Base-by-base conservation (phyloP, 2,797 vertebrate genomes). In the Falco novaeseelandiae region DNA sequence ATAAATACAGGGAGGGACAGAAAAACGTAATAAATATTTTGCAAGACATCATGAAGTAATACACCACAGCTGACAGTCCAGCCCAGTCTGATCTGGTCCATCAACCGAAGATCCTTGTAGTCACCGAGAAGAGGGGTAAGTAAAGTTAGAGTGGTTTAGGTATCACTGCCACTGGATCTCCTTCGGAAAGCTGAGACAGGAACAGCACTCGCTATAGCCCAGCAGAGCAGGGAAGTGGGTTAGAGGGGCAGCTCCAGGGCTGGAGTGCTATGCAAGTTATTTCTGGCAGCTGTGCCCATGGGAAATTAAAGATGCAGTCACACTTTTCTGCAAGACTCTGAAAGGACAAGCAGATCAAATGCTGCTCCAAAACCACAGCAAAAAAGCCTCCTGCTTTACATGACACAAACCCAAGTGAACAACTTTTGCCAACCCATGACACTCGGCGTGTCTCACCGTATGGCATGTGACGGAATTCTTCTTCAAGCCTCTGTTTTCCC, bases 361-460 rank as follows among this genome's bases (percentile, higher is more conserved):
- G 25, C 17, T 48, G 40, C 21, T 87, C 57, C 59, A 80, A 71
- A 83, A 25, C 74, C 44, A 81, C 27, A n/a, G 32, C 8, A 90
- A 63, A 80, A 76, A 67, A 57, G 12, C 21, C 9, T 52, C 59
- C 34, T 63, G 59, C 40, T 73, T 70, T 58, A 69, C 18, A 14
- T n/a, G 38, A 46, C 0, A 27, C 55, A 69, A 90, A 95, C 36
- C 23, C 30, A 44, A 91, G 74, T 8, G 82, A 84, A 40, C 14
- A 38, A 49, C 32, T 90, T 81, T 46, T 66, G 58, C 51, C 80
- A 84, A 34, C 12, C 19, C 19, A 11, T 29, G 22, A 36, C 29
- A 79, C 21, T 25, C 8, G 0, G 16, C 1, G 0, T 11, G 6
- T 20, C 34, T 55, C 54, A 38, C 34, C 0, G 0, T 14, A 48